phyloP scores from a whole-genome alignment of 2,797 vertebrate genomes.

The Taenioides sp. region DNA sequence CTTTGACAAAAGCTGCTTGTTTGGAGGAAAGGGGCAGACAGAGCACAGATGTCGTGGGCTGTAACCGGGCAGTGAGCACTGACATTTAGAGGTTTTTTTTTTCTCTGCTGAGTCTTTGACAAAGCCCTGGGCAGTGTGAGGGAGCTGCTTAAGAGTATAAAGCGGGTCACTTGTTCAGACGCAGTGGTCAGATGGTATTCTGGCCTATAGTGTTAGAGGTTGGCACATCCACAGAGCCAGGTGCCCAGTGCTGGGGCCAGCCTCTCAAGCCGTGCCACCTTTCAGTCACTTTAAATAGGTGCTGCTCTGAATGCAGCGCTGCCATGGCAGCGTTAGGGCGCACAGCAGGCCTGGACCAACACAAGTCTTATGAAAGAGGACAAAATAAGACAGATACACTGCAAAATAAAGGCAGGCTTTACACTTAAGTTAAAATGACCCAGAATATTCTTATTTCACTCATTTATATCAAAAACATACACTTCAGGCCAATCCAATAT shows the following conservation, averaged over 20 bases:
- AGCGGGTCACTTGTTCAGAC: constrained; percentile 12
- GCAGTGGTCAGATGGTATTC: constrained; percentile 49
- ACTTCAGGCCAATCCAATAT: too few species aligned
- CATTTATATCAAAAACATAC: too few species aligned
- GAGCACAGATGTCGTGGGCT: constrained; percentile 9
- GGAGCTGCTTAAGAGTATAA: constrained; percentile 10
- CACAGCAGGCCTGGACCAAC: constrained; percentile 61
- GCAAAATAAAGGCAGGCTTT: neutral
- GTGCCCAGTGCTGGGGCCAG: constrained; percentile 57
- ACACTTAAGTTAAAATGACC: neutral
- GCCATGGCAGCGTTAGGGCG: constrained; percentile 49
- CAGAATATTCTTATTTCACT: too few species aligned
- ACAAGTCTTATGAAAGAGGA: constrained; percentile 47
- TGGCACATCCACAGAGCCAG: constrained; percentile 60
- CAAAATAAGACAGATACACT: constrained; percentile 29
- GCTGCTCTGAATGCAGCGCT: constrained; percentile 54
- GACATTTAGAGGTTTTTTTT: constrained; percentile 9
- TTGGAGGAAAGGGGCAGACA: neutral
- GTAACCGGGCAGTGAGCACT: constrained; percentile 7
- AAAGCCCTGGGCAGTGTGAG: constrained; percentile 1
- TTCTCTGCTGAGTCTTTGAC: constrained; percentile 4
- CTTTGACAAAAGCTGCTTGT: neutral
- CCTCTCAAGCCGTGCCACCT: constrained; percentile 55
- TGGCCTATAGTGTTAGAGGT: constrained; percentile 40
- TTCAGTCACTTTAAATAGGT: constrained; percentile 62